Base-by-base conservation (phyloP, 2,797 vertebrate species). In the Spatula versicolor region DNA sequence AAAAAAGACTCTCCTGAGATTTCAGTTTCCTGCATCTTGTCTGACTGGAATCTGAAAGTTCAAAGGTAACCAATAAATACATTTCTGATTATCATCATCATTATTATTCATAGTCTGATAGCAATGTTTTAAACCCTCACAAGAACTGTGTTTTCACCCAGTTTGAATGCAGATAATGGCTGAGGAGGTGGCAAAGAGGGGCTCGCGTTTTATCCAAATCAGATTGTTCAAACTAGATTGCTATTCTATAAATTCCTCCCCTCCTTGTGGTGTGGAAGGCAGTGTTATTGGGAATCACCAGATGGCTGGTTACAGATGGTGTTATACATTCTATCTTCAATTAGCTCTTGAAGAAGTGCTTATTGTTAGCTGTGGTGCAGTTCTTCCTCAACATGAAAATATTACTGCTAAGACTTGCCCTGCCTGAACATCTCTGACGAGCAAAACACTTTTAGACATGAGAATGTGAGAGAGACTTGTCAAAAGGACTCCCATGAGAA, bases 321-420 rank as follows among this genome's bases (percentile, higher is more conserved):
- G 94, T 97, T 95, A 96, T 97, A 96, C 94, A 97, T 96, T 97
- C 95, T 93, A 96, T 96, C 96, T 96, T 96, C 96, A 97, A 96
- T 97, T 96, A 97, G 96, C 94, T 97, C 95, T 97, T 96, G 96
- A 97, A 95, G 94, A 96, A 96, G 90, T 96, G 96, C 93, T 96
- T 96, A 95, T 96, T 97, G 96, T 94, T 96, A 96, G 92, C 88
- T 92, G 94, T 80, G 94, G 93, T 96, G 92, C 90, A 78, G 94
- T 89, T 96, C 96, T 96, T 95, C 88, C 83, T 95, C 84, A 75
- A 85, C 62, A 64, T 0, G 3, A 96, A 84, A 95, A 94, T 83
- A n/a, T 73, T 83, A 6, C 59, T 2, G 11, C 64, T 94, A 88
- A 86, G 93, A 83, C 84, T 75, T 89, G 85, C 68, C 86, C 68